Evolutionary conservation across 2,888 invertebrate genomes (phyloP).

Genomic region (Habroteleia sp.): DNA sequence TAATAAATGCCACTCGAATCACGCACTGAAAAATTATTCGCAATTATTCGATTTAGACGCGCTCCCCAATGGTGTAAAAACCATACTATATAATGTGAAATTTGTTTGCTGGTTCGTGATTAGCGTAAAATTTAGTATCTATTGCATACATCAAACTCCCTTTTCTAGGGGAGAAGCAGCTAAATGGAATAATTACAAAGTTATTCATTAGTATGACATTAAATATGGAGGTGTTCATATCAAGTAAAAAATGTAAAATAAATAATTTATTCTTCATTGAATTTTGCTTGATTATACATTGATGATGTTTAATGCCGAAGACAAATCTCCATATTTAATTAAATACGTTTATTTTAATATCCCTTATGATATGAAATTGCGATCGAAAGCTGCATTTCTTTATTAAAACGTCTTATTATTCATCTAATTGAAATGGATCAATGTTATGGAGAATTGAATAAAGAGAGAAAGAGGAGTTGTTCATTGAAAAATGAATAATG

Average conservation of each 20-base stretch:
- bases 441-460: neutral
- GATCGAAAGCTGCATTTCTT: constrained; percentile 25
- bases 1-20: constrained; percentile 19
- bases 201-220: constrained; percentile 43
- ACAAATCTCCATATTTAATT: constrained; percentile 61
- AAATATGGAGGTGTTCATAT: constrained; percentile 51
- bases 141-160: too few relatives aligned
- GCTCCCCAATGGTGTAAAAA: too few relatives aligned
- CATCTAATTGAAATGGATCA: constrained; percentile 32
- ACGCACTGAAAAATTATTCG: constrained; percentile 33
- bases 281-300: constrained; percentile 2
- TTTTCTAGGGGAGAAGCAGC: too few relatives aligned
- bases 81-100: too few relatives aligned
- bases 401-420: constrained; percentile 10
- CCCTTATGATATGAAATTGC: constrained; percentile 18
- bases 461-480: constrained; percentile 2
- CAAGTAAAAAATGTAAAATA: constrained; percentile 6
- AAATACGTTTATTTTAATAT: constrained; percentile 29
- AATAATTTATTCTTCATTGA: constrained; percentile 4
- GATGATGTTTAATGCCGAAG: constrained; percentile 18
- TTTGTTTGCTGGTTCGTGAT: too few relatives aligned
- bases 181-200: too few relatives aligned
- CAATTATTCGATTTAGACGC: too few relatives aligned
- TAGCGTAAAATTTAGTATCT: too few relatives aligned
- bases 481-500: too few relatives aligned